Base-by-base conservation (phyloP, 2,888 invertebrate genomes). In the Cryptus armator region DNA sequence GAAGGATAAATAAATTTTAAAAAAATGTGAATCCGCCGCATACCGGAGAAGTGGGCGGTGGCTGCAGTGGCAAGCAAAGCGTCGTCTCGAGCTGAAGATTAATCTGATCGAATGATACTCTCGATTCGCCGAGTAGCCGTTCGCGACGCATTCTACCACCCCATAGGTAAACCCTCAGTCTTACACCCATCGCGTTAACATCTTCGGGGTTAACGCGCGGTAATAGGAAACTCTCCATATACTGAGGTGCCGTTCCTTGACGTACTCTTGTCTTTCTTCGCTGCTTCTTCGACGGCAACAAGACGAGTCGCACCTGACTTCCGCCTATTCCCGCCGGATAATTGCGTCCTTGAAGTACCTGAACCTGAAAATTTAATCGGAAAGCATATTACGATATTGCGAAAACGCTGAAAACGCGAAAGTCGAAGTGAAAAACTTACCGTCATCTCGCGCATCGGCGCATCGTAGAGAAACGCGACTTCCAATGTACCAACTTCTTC, bases 181-280 rank as follows among this genome's bases (percentile, higher is more conserved):
- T 96, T 4, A 99, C 95, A 0, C 98, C 98, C 95, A 99, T 97
- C 19, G 98, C 97, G 93, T 97, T 97, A 3, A 99, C 98, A 91
- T 99, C 99, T 95, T 99, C 99, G 95, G 98, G 98, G 94, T 98
- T 98, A 51, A 99, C 98, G 91, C 98, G 97, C 93, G 97, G 98
- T 89, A 99, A 95, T 59, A 98, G 95, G 94, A 99, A 98, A 90
- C 98, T 97, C 93, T 99, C 99, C 96, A 98, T 97, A 91, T 97
- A 99, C 92, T 98, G 97, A 0, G 99, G 98, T 93, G 97, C 97
- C 91, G 98, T 97, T 0, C 98, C 98, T 80, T 97, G 96, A 81
- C 98, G 96, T 86, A 98, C 98, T 94, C 98, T 98, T 32, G 98
- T 98, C 94, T 99, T 99, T 94, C 97, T 97, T 91, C 98, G 98